These are phyloP conservation scores for Listronotus oregonensis DNA, from an alignment of 1,140 invertebrate species.

Conservation along the genomic window DNA sequence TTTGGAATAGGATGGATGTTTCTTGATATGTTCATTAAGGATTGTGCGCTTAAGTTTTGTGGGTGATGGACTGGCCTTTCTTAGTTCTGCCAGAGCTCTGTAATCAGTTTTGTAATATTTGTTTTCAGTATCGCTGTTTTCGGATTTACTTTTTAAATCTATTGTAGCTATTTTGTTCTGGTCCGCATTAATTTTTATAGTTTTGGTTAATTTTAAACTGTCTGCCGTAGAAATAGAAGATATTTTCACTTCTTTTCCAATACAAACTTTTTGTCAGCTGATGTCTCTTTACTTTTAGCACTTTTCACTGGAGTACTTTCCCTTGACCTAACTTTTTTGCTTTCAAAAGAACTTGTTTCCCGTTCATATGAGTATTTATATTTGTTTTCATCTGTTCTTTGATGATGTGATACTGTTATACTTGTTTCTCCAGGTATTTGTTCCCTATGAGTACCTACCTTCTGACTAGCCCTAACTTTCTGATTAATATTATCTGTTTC, in stretches of 20 bases:
- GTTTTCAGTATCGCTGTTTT: conserved; percentile 4
- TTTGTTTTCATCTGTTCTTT: background rate
- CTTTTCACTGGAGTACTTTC: conserved; percentile 1
- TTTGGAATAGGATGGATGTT: conserved; percentile 33
- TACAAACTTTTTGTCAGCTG: background rate
- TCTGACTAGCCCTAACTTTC: conserved; percentile 32
- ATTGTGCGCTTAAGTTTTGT: conserved; percentile 51
- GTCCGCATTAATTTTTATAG: background rate
- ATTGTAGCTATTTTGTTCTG: background rate
- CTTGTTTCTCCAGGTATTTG: background rate
- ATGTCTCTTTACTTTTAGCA: background rate
- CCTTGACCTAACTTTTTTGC: conserved; percentile 4
- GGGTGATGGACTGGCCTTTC: conserved; percentile 52
- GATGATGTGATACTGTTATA: background rate
- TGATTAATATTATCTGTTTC: conserved; percentile 46
- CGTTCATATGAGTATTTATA: background rate
- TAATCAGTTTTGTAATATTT: conserved; percentile 32
- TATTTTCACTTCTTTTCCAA: background rate
- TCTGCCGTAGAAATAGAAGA: background rate
- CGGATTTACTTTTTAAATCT: background rate
- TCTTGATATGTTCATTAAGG: conserved; percentile 48
- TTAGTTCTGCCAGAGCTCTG: conserved; percentile 32
- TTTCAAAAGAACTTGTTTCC: background rate
- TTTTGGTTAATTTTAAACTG: background rate
- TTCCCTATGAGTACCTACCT: background rate